Evolutionary conservation across 2,888 invertebrate species (phyloP), one percentile per base, ranked within the genome.

Genomic region (Eumerus sabulonum): DNA sequence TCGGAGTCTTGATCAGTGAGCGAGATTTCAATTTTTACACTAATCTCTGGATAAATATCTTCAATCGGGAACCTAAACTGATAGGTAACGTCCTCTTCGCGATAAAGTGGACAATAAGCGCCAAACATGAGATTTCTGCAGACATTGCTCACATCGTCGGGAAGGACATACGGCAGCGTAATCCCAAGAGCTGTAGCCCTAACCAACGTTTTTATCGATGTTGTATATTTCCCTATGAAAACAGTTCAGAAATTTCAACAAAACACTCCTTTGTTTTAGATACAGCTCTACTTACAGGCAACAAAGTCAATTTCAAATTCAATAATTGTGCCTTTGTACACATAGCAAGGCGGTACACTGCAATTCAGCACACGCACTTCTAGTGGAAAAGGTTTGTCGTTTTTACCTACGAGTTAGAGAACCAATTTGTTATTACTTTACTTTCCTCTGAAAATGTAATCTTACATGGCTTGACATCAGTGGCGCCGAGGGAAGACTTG

Each of bases 31-130:
- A 88, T 84, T 44, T 84, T 85, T 13, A 87, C 85, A 2, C 85
- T 83, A n/a, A 88, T 85, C 83, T 86, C 86, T 16, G 88, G 88
- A 82, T 87, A 88, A 0, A 42, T 2, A 1, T 84, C 83, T 4
- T 84, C 84, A 1, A 87, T 73, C 45, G 84, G 86, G 57, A 89
- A 85, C 19, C 83, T 81, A 17, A 89, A 86, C 12, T 84, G 68
- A 53, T 88, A 89, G 0, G 86, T 85, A n/a, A 84, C 86, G 81
- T 86, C 85, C 73, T 88, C 88, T 18, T 82, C 84, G 7, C 81
- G 82, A 51, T 86, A 83, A 13, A 89, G 73, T 11, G 89, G 88
- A 56, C 89, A 89, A 9, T 84, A 83, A 50, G 86, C 87, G 1
- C 83, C 86, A 14, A 86, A 84, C 60, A 85, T 36, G 1, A 87